Percentiles rank a stretch among this genome's conserved stretches.
phyloP scores from a whole-genome alignment of 2,888 invertebrate genomes.

The Hypomecis atomaria region DNA sequence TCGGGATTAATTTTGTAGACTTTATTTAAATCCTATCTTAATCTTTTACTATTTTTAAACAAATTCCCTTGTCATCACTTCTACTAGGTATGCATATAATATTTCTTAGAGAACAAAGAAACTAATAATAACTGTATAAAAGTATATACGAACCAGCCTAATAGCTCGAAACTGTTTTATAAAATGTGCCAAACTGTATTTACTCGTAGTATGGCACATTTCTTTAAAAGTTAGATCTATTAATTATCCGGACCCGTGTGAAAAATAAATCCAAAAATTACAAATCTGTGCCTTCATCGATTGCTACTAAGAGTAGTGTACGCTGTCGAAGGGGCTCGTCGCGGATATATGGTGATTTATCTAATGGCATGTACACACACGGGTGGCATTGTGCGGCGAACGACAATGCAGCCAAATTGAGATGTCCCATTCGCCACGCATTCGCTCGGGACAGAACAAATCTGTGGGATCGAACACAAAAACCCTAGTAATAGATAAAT shows the following conservation, averaged over 20 bases:
- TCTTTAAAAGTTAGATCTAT: too few relatives aligned
- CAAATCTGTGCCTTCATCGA: constrained; percentile 13
- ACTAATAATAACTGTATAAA: too few relatives aligned
- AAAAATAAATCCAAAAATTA: constrained; percentile 5
- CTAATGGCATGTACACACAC: constrained; percentile 46
- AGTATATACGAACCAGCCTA: too few relatives aligned
- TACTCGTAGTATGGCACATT: too few relatives aligned
- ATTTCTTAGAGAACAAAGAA: too few relatives aligned
- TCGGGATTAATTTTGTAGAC: too few relatives aligned
- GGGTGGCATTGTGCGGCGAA: constrained; percentile 45
- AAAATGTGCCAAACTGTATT: too few relatives aligned
- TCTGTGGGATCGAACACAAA: constrained; percentile 63
- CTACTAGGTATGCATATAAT: too few relatives aligned
- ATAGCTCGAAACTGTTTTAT: too few relatives aligned
- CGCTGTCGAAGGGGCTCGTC: constrained; percentile 27
- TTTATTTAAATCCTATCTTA: too few relatives aligned
- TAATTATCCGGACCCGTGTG: background rate
- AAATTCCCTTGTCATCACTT: too few relatives aligned
- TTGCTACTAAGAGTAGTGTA: constrained; percentile 25
- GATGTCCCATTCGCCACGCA: constrained; percentile 75
- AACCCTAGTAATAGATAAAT: constrained; percentile 70
- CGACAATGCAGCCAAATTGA: constrained; percentile 79
- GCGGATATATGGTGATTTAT: constrained; percentile 46
- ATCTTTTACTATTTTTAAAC: too few relatives aligned
- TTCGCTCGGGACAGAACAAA: constrained; percentile 54